Evolutionary conservation across 2,888 invertebrate species (phyloP), one percentile per base, ranked within the genome.

Genomic region (Cybosia mesomella): DNA sequence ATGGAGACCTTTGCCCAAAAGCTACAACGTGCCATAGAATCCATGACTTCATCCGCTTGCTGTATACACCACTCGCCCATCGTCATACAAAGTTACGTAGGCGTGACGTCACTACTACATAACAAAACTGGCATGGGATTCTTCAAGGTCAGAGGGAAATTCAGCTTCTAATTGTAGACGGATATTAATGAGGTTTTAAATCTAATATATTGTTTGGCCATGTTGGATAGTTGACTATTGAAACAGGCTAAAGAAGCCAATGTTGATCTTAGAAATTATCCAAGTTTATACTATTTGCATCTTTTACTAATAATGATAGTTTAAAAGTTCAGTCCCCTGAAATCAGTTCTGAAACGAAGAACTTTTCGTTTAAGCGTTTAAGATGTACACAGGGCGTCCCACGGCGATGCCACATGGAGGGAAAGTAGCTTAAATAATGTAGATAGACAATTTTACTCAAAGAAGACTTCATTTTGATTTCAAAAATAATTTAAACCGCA

Each of bases 61-160:
- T 95, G 95, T 77, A 94, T 97, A 65, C 95, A 96, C 80, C 96
- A 97, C 83, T 96, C 96, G 13, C 96, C 97, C 5, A 97, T 98
- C 67, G 91, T 97, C 15, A 96, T 98, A 76, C 97, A 98, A 85
- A 97, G 97, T 87, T 98, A 98, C 85, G 95, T 97, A 18, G 97
- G 98, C 8, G 90, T 98, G 55, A 96, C 97, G 13, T 97, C 98
- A 4, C 89, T 98, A 58, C 95, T 98, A 9, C 97, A 98, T 87
- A 98, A 98, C 91, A 97, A 97, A 83, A 97, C 97, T 79, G 96
- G 96, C 76, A 95, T 98, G 87, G 98, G 98, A 2, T 98, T 98
- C 93, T 98, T 98, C 91, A 97, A 98, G 93, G 97, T 98, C 72
- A 95, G 98, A 78, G 98, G 98, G 77, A 97, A 97, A 89, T 96